Evolutionary conservation across 2,113 vertebrate genomes (phyloP).

Genomic region (Silurus meridionalis): DNA sequence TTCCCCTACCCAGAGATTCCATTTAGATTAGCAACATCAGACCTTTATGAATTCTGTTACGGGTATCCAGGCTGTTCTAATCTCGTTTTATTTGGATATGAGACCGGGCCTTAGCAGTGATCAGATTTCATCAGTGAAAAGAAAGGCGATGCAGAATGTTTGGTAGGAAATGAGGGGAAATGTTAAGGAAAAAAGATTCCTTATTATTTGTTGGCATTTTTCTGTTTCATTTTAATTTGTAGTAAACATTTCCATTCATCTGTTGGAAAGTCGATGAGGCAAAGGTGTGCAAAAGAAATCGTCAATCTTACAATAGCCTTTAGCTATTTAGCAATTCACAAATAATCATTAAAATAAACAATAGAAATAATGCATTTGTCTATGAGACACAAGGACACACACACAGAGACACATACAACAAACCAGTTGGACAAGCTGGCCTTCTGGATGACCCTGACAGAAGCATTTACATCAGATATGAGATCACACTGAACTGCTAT

Average conservation of each 20-base stretch:
- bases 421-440: constrained; percentile 3
- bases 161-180: not conserved
- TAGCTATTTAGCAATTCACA: constrained; percentile 55
- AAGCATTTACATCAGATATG: constrained; percentile 18
- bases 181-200: not conserved
- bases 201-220: not conserved
- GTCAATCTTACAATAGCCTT: constrained; percentile 53
- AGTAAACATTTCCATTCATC: not conserved
- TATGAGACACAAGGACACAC: not conserved
- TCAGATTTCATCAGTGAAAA: constrained; percentile 10
- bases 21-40: constrained; percentile 44
- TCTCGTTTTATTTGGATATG: constrained; percentile 22
- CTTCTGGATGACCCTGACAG: constrained; percentile 22
- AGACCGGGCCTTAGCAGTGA: constrained; percentile 11
- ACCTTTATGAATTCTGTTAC: constrained; percentile 36
- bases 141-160: not conserved
- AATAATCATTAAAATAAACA: constrained; percentile 11
- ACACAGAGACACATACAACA: constrained; percentile 26
- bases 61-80: constrained; percentile 18
- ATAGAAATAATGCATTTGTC: constrained; percentile 54
- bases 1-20: constrained; percentile 38
- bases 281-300: constrained; percentile 50
- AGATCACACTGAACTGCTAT: constrained; percentile 8
- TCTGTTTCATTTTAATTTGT: not conserved
- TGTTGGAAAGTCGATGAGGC: not conserved